Conservation (phyloP, 2,113 vertebrate genomes). For the Cariama cristata region DNA sequence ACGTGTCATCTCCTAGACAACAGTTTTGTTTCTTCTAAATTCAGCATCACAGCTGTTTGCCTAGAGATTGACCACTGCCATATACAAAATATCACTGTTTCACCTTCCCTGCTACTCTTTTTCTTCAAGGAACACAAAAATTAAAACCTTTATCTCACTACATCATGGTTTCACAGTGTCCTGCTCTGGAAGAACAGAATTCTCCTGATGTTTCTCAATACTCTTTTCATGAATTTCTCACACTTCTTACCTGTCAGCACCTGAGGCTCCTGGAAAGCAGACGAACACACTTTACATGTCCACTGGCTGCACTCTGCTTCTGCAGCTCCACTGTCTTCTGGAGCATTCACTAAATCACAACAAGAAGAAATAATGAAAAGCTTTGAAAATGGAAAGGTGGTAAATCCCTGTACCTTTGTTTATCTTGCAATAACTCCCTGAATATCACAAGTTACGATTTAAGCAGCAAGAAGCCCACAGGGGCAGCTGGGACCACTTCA, state of each 20-base stretch:
- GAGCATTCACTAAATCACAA: conserved; percentile 33
- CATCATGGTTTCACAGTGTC: not conserved
- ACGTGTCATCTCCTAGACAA: not conserved
- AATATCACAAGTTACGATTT: not conserved
- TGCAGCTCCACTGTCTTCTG: conserved; percentile 55
- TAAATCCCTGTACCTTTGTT: not conserved
- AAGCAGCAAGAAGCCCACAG: not conserved
- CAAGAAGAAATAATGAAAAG: not conserved
- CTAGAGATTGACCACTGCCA: not conserved
- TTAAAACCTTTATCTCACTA: not conserved
- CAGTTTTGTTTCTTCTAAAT: not conserved
- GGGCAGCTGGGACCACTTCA: not conserved
- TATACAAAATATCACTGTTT: not conserved
- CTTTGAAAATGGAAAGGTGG: not conserved
- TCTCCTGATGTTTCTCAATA: not conserved
- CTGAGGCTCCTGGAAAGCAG: conserved; percentile 77
- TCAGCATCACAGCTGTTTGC: not conserved
- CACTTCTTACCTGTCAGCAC: conserved; percentile 79
- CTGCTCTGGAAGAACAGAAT: not conserved
- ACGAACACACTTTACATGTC: conserved; percentile 80
- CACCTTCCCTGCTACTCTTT: not conserved
- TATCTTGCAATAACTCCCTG: not conserved
- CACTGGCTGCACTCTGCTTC: conserved; percentile 76
- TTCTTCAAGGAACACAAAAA: not conserved
- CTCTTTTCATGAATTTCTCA: not conserved